Base-by-base conservation (phyloP, 2,797 vertebrate species). In the Hypotaenidia okinawae region DNA sequence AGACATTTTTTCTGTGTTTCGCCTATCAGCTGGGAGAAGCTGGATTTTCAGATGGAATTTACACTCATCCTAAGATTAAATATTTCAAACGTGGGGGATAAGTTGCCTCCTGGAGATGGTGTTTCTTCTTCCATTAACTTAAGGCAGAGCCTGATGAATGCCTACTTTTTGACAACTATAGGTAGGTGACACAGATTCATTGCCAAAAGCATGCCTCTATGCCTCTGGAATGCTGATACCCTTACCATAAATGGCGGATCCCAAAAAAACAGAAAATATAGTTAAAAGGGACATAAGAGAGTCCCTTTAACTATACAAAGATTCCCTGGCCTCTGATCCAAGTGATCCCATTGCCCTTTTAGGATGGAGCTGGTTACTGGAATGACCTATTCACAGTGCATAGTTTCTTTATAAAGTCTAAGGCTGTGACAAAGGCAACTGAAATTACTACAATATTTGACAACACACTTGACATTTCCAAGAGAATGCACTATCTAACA, bases 401-500 rank as follows among this genome's bases (percentile, higher is more conserved):
- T 58, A 37, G 18, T 87, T 82, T 77, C 67, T 89, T 82, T 87
- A 79, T 84, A 68, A 94, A 79, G 57, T 82, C 63, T 55, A 57
- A 16, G 16, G 16, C 66, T 91, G 45, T 93, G 76, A 73, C 54
- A 94, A 79, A 87, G 59, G 63, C 85, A 93, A 86, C 64, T 66
- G 70, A 94, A 96, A 94, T 83, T 69, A 76, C 49, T 61, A 93
- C 80, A 90, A 51, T 94, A 87, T 90, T 83, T 95, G 90, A 87
- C 77, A 93, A 90, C 73, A 94, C 23, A 79, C 57, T 79, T 95
- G 92, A 85, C 87, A 93, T 97, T 96, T 96, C 61, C 54, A 85
- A 89, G 62, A 91, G 68, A 87, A 94, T 77, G 54, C 14, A 47
- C 47, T 69, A 33, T 54, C 68, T 57, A 81, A 74, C 45, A 72